A percentile compares a stretch with the other conserved stretches of the same genome.
Evolutionary conservation across 2,888 invertebrate genomes (phyloP).

Genomic region (Cephus runcator): DNA sequence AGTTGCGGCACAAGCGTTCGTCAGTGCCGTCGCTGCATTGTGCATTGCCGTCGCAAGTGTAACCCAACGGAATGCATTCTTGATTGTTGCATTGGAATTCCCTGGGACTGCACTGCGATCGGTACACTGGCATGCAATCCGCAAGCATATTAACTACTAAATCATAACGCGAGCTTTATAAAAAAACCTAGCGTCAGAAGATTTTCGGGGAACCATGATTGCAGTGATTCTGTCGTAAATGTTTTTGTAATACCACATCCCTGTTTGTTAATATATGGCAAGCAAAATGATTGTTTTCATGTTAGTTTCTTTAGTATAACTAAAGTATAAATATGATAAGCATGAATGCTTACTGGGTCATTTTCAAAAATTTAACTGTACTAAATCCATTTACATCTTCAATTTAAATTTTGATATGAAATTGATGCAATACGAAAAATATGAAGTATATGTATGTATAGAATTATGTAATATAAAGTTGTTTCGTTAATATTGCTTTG

Average conservation of each 20-base stretch:
- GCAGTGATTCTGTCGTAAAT: background rate
- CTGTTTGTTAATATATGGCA: background rate
- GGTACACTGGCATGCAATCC: conserved; percentile 62
- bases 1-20: conserved; percentile 70
- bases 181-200: conserved; percentile 33
- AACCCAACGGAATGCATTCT: conserved; percentile 71
- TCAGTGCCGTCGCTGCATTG: conserved; percentile 76
- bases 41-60: conserved; percentile 71
- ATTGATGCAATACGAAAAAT: background rate
- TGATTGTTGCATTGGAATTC: conserved; percentile 71
- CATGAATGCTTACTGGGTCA: background rate
- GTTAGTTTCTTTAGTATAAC: background rate
- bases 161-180: conserved; percentile 52
- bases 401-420: background rate
- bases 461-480: background rate
- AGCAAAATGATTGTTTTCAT: background rate
- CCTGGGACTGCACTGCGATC: conserved; percentile 61
- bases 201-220: background rate
- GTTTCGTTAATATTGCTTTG: background rate
- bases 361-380: background rate
- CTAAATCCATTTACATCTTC: background rate
- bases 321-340: background rate
- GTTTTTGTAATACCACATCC: background rate
- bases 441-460: background rate
- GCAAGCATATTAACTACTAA: conserved; percentile 62